These are phyloP conservation scores for Gadopsis bispinosus DNA, from an alignment of 2,797 vertebrate species.

Conservation along the genomic window DNA sequence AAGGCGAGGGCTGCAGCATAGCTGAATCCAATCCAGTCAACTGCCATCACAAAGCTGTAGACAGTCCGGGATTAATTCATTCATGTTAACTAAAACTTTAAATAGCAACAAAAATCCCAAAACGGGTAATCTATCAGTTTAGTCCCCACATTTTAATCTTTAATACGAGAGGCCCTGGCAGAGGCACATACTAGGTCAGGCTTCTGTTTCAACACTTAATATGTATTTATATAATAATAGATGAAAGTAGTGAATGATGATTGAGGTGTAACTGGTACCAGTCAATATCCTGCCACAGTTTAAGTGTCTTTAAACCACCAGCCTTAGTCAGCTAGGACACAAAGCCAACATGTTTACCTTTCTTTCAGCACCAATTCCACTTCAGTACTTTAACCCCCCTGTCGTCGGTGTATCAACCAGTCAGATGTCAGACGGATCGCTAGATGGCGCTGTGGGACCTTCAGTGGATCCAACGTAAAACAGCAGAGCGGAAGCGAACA, in stretches of 20 bases:
- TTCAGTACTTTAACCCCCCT: not conserved
- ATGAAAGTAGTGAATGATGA: too few relatives aligned
- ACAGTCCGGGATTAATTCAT: not conserved
- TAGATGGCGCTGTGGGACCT: constrained; percentile 49
- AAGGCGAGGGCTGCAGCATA: constrained; percentile 88
- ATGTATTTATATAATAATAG: not conserved
- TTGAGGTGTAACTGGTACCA: not conserved
- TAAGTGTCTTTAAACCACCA: too few relatives aligned
- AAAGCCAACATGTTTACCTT: not conserved
- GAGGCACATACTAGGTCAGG: not conserved
- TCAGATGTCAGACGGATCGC: not conserved
- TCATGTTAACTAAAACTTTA: not conserved
- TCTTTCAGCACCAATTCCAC: not conserved
- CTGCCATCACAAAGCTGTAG: constrained; percentile 75
- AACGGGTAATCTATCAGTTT: too few relatives aligned
- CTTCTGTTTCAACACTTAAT: not conserved
- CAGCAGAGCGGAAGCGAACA: not conserved
- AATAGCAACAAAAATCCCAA: not conserved
- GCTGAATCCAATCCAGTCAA: constrained; percentile 93
- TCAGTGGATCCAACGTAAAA: not conserved
- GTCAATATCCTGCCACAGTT: too few relatives aligned
- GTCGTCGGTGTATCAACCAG: not conserved
- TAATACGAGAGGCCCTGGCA: not conserved
- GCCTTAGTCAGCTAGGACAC: too few relatives aligned
- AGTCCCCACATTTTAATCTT: not conserved